phyloP scores from a whole-genome alignment of 64 coral and sea anemone genomes.

The Anthopleura sola region DNA sequence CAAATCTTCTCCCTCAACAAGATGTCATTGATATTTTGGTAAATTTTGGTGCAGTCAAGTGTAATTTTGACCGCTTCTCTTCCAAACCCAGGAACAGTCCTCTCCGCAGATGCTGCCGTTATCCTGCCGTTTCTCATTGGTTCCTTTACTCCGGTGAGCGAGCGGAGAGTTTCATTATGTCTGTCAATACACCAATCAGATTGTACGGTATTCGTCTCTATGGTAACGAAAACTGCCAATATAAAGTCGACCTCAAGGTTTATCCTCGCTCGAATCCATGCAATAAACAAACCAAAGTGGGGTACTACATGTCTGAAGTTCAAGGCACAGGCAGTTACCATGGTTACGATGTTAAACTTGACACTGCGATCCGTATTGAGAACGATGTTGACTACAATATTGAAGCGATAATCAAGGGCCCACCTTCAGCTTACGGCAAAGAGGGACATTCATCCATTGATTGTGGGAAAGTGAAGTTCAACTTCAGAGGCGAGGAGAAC shows the following conservation, averaged over 20 bases:
- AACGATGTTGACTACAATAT: slow-evolving; percentile 31
- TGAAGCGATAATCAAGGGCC: slow-evolving; percentile 30
- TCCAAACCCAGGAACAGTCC: slow-evolving; percentile 35
- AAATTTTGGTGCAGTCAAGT: slow-evolving; percentile 29
- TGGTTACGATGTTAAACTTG: slow-evolving; percentile 57
- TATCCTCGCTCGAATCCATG: background rate
- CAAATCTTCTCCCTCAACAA: slow-evolving; percentile 36
- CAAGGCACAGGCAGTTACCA: slow-evolving; percentile 23
- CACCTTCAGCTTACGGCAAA: slow-evolving; percentile 15
- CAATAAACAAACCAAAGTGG: slow-evolving; percentile 10
- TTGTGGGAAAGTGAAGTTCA: slow-evolving; percentile 27
- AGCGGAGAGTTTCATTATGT: slow-evolving; percentile 52
- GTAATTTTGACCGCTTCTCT: slow-evolving; percentile 31
- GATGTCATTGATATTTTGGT: slow-evolving; percentile 58
- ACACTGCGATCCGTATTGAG: slow-evolving; percentile 19
- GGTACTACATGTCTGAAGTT: slow-evolving; percentile 33
- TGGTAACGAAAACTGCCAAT: slow-evolving; percentile 44
- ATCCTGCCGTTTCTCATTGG: slow-evolving; percentile 28
- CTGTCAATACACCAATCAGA: slow-evolving; percentile 41
- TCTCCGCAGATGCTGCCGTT: slow-evolving; percentile 44
- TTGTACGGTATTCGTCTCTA: slow-evolving; percentile 68
- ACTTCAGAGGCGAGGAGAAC: slow-evolving; percentile 13
- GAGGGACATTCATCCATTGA: background rate
- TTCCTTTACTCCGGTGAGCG: slow-evolving; percentile 66
- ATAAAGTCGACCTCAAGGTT: slow-evolving; percentile 36